Evolutionary conservation across 1,140 invertebrate species (phyloP).

Genomic region (Penaeus chinensis): DNA sequence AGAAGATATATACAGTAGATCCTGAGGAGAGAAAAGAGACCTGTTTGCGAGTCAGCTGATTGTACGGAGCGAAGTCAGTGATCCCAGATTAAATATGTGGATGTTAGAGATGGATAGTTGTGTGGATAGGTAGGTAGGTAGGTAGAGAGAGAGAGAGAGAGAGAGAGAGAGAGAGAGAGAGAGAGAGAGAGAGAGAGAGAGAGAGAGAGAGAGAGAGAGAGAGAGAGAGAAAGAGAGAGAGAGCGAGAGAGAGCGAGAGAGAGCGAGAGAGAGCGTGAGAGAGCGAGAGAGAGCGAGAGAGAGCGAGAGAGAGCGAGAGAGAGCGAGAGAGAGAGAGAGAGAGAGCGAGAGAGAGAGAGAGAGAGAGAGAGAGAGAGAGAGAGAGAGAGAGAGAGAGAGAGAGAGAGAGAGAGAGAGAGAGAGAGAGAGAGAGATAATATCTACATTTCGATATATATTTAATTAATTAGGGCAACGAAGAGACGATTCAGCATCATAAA

Average conservation of each 20-base stretch:
- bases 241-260: background rate
- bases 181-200: background rate
- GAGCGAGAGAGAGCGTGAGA: background rate
- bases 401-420: background rate
- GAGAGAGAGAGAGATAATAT: no score
- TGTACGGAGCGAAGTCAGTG: no score
- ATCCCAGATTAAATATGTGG: background rate
- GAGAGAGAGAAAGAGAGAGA: no score
- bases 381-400: background rate
- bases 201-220: background rate
- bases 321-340: no score
- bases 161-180: slow-evolving; percentile 1
- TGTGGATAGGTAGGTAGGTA: background rate
- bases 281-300: background rate
- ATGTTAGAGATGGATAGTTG: background rate
- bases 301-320: background rate
- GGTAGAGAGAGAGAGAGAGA: background rate
- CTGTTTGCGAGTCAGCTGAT: no score
- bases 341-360: no score
- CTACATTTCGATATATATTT: no score
- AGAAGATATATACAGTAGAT: no score
- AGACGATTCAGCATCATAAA: no score
- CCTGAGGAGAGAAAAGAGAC: no score
- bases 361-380: no score
- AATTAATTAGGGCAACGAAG: no score